Evolutionary conservation across 2,113 vertebrate species (phyloP), one percentile per base, ranked within the genome.

Genomic region (Leptobrachium leishanense): DNA sequence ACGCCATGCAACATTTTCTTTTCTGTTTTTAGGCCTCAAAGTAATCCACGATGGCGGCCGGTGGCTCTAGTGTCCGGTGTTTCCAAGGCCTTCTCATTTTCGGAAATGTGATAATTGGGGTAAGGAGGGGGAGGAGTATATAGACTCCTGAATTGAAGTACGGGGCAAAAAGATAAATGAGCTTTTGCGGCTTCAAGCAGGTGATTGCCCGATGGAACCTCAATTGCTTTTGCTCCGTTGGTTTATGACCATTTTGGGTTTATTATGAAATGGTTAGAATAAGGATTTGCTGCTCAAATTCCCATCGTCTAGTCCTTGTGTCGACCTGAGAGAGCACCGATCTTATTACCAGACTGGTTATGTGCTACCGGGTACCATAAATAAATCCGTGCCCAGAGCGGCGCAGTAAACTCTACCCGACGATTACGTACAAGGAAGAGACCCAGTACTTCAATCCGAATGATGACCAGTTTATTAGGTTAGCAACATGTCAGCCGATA

Each of bases 11-110:
- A 50, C 4, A 1, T 59, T 59, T 59, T 59, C 10, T 59, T 59
- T 59, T 59, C 50, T 54, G 50, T 59, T 59, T 13, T 59, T 11
- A 59, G 55, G 3, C 55, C 13, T 59, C 55, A 12, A 15, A 59
- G 55, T 3, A 12, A 59, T 59, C 4, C 13, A 59, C 3, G 5
- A 85, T 90, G 62, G 92, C 91, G 87, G 88, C 83, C 0, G 84
- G 88, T 0, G 83, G 88, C 50, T 84, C 82, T 3, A 83, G 88
- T 1, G n/a, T 89, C 2, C 88, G 40, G 11, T 90, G 88, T 67
- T 89, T 93, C 77, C 92, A 93, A 83, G 87, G 87, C 55, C 80
- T 94, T 1, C 84, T 94, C 75, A 88, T 94, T 79, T 84, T 94
- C 73, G 92, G 92, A 70, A 91, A 92, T 84, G 91, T 91, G 67